These are phyloP conservation scores for Burhinus oedicnemus DNA, from an alignment of 2,113 vertebrate species.

Conservation along the genomic window DNA sequence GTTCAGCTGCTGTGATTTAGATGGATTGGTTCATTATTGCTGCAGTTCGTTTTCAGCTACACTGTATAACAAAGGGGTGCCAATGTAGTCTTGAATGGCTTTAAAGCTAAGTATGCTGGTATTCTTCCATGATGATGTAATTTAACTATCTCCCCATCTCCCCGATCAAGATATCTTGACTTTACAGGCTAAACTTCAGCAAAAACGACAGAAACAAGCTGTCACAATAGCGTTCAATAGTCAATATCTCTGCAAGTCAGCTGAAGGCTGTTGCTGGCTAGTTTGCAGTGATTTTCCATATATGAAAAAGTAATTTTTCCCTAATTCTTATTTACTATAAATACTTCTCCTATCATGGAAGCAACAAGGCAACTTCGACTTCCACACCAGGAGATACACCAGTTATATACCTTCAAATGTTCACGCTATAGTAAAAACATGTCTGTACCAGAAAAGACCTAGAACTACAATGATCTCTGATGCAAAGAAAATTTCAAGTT, in stretches of 20 bases:
- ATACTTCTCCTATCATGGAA: not conserved
- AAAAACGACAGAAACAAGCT: conserved; percentile 18
- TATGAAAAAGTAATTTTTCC: not conserved
- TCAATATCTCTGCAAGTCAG: not conserved
- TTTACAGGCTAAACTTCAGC: conserved; percentile 19
- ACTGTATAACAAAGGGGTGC: conserved; percentile 70
- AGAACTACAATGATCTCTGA: not conserved
- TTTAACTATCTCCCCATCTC: conserved; percentile 27
- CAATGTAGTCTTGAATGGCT: conserved; percentile 60
- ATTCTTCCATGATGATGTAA: conserved; percentile 60
- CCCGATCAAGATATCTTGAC: conserved; percentile 28
- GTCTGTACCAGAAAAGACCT: not conserved
- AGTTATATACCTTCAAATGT: not conserved
- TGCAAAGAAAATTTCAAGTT: not conserved
- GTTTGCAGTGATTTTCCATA: not conserved
- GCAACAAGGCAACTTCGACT: not conserved
- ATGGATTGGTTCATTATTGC: conserved; percentile 71
- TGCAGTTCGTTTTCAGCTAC: conserved; percentile 63
- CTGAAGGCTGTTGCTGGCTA: not conserved
- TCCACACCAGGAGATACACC: not conserved
- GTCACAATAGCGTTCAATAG: not conserved
- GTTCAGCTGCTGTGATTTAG: conserved; percentile 71
- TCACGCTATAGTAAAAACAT: not conserved
- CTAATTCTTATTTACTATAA: not conserved
- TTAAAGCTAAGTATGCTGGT: conserved; percentile 56